Evolutionary conservation across 2,888 invertebrate genomes (phyloP).

Genomic region (Lepeophtheirus nordmannii): DNA sequence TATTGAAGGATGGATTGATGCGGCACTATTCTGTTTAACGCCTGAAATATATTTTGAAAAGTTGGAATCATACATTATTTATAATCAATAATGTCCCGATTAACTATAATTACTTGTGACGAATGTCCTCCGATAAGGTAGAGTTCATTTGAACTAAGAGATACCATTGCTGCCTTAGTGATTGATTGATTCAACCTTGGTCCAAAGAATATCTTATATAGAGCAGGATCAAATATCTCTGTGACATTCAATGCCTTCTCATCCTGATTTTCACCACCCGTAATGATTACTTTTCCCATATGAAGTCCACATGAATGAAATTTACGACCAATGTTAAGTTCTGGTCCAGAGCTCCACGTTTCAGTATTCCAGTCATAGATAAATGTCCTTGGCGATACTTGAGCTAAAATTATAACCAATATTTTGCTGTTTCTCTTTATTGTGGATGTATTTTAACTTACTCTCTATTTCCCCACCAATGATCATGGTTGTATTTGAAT

Average conservation of each 20-base stretch:
- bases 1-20: not conserved
- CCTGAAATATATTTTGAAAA: not conserved
- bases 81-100: not conserved
- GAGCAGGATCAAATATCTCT: not conserved
- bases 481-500: not conserved
- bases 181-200: not conserved
- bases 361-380: not conserved
- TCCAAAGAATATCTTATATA: not conserved
- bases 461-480: not conserved
- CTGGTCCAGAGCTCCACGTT: not conserved
- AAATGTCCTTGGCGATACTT: not conserved
- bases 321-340: conserved; percentile 1
- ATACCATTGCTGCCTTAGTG: not conserved
- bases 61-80: not conserved
- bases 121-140: not conserved
- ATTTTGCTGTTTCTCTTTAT: not conserved
- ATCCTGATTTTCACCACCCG: not conserved
- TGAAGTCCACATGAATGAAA: not conserved
- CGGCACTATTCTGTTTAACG: not conserved
- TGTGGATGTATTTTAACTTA: not conserved
- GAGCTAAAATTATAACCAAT: not conserved
- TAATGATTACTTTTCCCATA: not conserved
- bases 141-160: not conserved
- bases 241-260: not conserved
- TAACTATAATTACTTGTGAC: not conserved